Base-by-base conservation (phyloP, 1,140 invertebrate species). In the Drepana arcuata region DNA sequence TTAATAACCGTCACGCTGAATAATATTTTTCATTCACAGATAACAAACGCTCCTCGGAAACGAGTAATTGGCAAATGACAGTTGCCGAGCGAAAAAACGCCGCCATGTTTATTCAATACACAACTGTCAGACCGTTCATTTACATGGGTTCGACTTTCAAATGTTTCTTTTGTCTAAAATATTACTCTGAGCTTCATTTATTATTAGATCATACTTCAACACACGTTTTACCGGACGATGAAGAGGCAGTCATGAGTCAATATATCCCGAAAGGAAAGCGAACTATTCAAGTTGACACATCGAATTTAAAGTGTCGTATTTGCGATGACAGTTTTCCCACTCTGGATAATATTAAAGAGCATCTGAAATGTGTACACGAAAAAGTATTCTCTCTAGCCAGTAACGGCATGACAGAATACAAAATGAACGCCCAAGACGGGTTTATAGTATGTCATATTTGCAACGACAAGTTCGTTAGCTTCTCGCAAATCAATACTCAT, bases 331-430 rank as follows among this genome's bases (percentile, higher is more conserved):
- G 13, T 4, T 55, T 37, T 40, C 4, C 11, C 7, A 50, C 63
- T 56, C 36, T 77, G 1, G 34, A 59, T 14, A 6, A 14, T 1
- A 34, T 71, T 9, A 45, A 52, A 34, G 28, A 44, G 11, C 72
- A 77, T 55, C 53, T 77, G 16, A 49, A 26, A 29, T 23, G 0
- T 0, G 34, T 26, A 1, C 72, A 77, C 32, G 27, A 33, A 4
- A 51, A 30, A 14, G 14, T 44, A 2, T 66, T 77, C 13, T 45
- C 13, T 18, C 11, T 23, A 14, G 49, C 46, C 0, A 41, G 29
- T 2, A 71, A 65, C 21, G 67, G 68, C 2, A 59, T 75, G 53
- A 66, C 53, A 0, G 64, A 68, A 39, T 77, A 59, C 16, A 62
- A 58, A 4, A 46, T 77, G 50, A 44, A 46, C 2, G 7, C 40